Base-by-base conservation (phyloP, 23 tunicate species). In the Oikopleura albicans region DNA sequence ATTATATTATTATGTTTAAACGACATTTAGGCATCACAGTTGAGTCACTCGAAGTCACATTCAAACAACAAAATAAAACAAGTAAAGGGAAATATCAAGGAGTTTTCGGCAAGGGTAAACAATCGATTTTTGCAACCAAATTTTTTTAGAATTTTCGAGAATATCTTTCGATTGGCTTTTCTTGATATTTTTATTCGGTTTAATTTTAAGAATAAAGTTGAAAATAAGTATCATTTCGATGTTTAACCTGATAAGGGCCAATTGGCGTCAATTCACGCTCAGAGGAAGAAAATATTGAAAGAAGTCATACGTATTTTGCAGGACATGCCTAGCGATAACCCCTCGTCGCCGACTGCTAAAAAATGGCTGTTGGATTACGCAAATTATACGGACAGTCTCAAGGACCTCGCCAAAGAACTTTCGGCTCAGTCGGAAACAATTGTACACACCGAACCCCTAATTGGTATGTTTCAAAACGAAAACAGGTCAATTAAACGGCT, bases 361-460 rank as follows among this genome's bases (percentile, higher is more conserved):
- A 4, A 29, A 4, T 71, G 79, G 79, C 37, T 71, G 34, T 4
- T 12, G 36, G 79, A 16, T 71, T 71, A 71, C 31, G 79, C 79
- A 2, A 29, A 71, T 71, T 71, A 71, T 29, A 29, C 79, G 33
- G 79, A 71, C 4, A 71, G 37, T 29, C 2, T 71, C 37, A 71
- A 71, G 37, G 79, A 71, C 79, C 37, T 71, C 37, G 79, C 79
- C 27, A 71, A 71, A 12, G 79, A 71, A 71, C 37, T 71, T 16
- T 71, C 79, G 4, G 27, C 79, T 2, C 79, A 71, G 37, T 27
- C 79, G 33, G 79, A 71, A 29, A 12, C 79, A 22, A 71, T 71
- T 71, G 79, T 71, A 2, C 79, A 12, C 34, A 29, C 79, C 28
- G 79, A 71, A 29, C 2, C 34, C 28, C 79, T 71, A 16, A 71